A percentile compares a stretch with the other conserved stretches of the same genome.
Conservation (phyloP, 2,113 vertebrate genomes). For the Podarcis raffonei region DNA sequence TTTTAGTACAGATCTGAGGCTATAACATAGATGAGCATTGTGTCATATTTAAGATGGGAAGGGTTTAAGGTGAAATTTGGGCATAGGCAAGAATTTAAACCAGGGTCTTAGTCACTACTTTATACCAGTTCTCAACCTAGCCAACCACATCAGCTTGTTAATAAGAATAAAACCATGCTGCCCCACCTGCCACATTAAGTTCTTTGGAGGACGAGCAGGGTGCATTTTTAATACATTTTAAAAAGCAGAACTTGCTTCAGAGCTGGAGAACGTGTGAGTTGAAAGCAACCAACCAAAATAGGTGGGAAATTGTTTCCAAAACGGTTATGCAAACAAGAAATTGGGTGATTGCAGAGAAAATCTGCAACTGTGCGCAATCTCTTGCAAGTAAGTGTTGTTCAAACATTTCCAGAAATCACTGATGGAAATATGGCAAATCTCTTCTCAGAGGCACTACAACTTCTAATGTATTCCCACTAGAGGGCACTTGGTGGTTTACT, state of each 20-base stretch:
- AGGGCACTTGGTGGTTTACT: not conserved
- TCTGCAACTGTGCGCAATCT: not conserved
- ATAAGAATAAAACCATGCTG: not conserved
- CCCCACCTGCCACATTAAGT: not conserved
- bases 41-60: not conserved
- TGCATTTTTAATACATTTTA: not conserved
- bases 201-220: not conserved
- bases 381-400: not conserved
- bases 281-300: not conserved
- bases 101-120: not conserved
- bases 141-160: not conserved
- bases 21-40: not conserved
- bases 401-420: not conserved
- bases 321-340: not conserved
- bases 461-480: not conserved
- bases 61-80: not conserved
- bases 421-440: not conserved
- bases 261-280: not conserved
- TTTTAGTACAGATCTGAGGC: not conserved
- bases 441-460: not conserved
- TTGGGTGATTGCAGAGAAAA: not conserved
- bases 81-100: not conserved
- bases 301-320: not conserved
- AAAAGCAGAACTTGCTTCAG: not conserved
- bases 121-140: not conserved